These are phyloP conservation scores for Hylomyscus alleni DNA, from an alignment of 2,797 vertebrate genomes.

Conservation along the genomic window DNA sequence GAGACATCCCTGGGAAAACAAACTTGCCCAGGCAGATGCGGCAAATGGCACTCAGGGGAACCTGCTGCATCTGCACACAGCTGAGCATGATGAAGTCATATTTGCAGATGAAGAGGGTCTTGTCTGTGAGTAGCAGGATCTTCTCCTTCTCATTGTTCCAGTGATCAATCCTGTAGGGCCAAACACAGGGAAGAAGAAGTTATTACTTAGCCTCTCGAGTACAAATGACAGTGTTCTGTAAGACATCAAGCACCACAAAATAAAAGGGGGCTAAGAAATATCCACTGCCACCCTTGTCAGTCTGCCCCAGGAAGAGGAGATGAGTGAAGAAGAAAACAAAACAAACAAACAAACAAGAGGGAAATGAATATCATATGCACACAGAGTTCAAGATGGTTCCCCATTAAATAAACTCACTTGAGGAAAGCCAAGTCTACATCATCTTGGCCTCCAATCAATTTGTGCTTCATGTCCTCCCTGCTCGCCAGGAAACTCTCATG, in stretches of 20 bases:
- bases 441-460: not conserved
- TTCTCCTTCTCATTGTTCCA: slow-evolving; percentile 95
- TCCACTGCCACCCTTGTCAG: too few species aligned
- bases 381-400: not conserved
- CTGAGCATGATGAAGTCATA: slow-evolving; percentile 92
- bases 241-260: not conserved
- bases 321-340: not conserved
- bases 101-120: slow-evolving; percentile 91
- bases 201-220: not conserved
- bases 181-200: not conserved
- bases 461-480: not conserved
- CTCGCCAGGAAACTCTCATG: not conserved
- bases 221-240: not conserved
- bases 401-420: not conserved
- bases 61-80: slow-evolving; percentile 90
- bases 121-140: slow-evolving; percentile 88
- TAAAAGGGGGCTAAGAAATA: not conserved
- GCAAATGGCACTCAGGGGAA: slow-evolving; percentile 89
- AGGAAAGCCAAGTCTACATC: not conserved
- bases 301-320: not conserved
- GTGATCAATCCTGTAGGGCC: slow-evolving; percentile 90
- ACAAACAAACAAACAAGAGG: not conserved
- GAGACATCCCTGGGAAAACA: slow-evolving; percentile 89
- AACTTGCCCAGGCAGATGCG: slow-evolving; percentile 90
- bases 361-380: not conserved